phyloP scores from a whole-genome alignment of 2,797 vertebrate species.

The Sebastes trivittatus region DNA sequence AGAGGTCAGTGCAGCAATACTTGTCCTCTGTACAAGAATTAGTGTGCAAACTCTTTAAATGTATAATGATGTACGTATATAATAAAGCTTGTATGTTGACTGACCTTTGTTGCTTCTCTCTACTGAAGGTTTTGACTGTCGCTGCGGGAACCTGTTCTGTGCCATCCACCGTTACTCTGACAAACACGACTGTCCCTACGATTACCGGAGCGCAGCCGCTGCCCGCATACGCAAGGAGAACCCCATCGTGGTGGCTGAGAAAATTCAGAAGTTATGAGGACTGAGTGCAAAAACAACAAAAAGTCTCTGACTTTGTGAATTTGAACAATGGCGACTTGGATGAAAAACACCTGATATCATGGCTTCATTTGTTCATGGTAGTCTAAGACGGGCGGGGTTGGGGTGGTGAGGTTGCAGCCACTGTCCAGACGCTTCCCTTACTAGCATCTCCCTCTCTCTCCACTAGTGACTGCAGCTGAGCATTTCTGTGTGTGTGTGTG shows the following conservation, averaged over 20 bases:
- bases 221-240: slow-evolving; percentile 93
- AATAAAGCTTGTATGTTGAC: background rate
- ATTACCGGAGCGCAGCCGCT: slow-evolving; percentile 90
- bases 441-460: slow-evolving; percentile 78
- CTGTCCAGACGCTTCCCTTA: slow-evolving; percentile 70
- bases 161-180: slow-evolving; percentile 92
- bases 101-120: slow-evolving; percentile 10
- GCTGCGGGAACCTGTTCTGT: slow-evolving; percentile 93
- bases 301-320: slow-evolving; percentile 72
- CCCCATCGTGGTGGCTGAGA: slow-evolving; percentile 90
- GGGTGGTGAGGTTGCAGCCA: slow-evolving; percentile 57
- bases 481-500: slow-evolving; percentile 31
- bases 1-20: background rate
- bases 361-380: slow-evolving; percentile 81
- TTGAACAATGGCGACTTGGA: slow-evolving; percentile 78
- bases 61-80: background rate
- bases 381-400: slow-evolving; percentile 65
- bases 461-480: slow-evolving; percentile 64
- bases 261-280: slow-evolving; percentile 94
- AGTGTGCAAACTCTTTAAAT: background rate
- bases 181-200: slow-evolving; percentile 91
- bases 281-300: slow-evolving; percentile 29
- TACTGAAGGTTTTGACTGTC: slow-evolving; percentile 89
- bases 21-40: background rate
- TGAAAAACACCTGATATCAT: slow-evolving; percentile 78